phyloP scores from a whole-genome alignment of 1,140 invertebrate genomes.

The Bicyclus anynana region DNA sequence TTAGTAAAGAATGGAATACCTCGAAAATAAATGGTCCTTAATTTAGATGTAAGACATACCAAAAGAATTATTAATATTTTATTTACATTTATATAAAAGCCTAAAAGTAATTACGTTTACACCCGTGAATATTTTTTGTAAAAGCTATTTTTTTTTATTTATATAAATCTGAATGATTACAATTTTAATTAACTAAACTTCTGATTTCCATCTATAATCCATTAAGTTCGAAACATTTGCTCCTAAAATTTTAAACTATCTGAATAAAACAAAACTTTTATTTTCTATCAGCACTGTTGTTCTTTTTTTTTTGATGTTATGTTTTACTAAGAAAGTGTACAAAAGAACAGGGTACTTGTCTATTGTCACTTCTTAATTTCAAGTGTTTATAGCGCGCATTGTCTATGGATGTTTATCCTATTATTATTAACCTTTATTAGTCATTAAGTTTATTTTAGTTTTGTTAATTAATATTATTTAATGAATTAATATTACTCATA shows the following conservation, averaged over 20 bases:
- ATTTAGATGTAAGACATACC: background rate
- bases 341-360: background rate
- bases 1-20: background rate
- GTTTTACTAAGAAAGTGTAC: constrained; percentile 42
- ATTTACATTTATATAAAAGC: too few relatives aligned
- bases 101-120: too few relatives aligned
- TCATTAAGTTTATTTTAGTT: background rate
- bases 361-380: constrained; percentile 39
- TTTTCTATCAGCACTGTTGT: constrained; percentile 17
- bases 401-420: constrained; percentile 30
- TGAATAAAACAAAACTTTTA: background rate
- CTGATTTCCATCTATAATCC: too few relatives aligned
- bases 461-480: too few relatives aligned
- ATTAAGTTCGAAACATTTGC: too few relatives aligned
- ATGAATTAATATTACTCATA: too few relatives aligned
- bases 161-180: too few relatives aligned
- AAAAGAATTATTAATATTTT: too few relatives aligned
- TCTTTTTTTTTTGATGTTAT: constrained; percentile 37
- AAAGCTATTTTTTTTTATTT: too few relatives aligned
- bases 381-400: constrained; percentile 43
- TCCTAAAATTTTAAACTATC: too few relatives aligned
- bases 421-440: background rate
- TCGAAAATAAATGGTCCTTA: background rate
- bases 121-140: too few relatives aligned
- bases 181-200: too few relatives aligned